Percentiles rank a stretch among this genome's conserved stretches.
These are phyloP conservation scores for Euschistus heros DNA, from an alignment of 1,140 invertebrate species.

Conservation along the genomic window DNA sequence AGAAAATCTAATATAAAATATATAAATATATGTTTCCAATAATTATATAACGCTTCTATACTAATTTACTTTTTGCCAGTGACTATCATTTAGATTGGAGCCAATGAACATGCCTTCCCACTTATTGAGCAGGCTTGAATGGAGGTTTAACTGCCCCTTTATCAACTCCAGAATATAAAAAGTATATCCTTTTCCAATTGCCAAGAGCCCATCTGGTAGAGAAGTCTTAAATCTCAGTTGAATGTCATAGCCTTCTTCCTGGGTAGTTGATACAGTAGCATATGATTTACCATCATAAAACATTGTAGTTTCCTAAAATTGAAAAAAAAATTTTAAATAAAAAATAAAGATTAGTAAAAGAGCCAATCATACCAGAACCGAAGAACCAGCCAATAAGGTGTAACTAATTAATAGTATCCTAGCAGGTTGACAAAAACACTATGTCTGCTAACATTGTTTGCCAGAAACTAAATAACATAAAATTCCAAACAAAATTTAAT, in stretches of 20 bases:
- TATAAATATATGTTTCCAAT: too few species aligned
- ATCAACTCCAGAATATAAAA: conserved; percentile 73
- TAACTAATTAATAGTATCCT: too few species aligned
- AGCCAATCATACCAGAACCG: too few species aligned
- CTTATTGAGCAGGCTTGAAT: conserved; percentile 74
- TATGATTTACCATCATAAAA: conserved; percentile 69
- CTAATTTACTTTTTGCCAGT: conserved; percentile 76
- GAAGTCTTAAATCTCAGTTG: conserved; percentile 85
- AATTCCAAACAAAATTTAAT: too few species aligned
- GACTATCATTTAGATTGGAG: conserved; percentile 66
- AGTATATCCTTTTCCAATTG: conserved; percentile 67
- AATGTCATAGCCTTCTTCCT: conserved; percentile 78
- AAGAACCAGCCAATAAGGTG: too few species aligned
- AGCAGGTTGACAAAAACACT: too few species aligned
- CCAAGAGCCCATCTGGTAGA: conserved; percentile 69
- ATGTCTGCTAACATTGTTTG: too few species aligned
- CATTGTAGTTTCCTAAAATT: conserved; percentile 62
- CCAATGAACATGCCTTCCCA: conserved; percentile 82
- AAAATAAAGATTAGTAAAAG: too few species aligned
- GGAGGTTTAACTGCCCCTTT: conserved; percentile 69
- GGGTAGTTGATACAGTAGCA: conserved; percentile 61
- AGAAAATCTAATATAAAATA: too few species aligned
- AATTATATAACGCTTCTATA: too few species aligned
- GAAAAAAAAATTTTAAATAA: too few species aligned
- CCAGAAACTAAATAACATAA: too few species aligned